Base-by-base conservation (phyloP, 2,888 invertebrate species). In the Phanerotoma sp. region DNA sequence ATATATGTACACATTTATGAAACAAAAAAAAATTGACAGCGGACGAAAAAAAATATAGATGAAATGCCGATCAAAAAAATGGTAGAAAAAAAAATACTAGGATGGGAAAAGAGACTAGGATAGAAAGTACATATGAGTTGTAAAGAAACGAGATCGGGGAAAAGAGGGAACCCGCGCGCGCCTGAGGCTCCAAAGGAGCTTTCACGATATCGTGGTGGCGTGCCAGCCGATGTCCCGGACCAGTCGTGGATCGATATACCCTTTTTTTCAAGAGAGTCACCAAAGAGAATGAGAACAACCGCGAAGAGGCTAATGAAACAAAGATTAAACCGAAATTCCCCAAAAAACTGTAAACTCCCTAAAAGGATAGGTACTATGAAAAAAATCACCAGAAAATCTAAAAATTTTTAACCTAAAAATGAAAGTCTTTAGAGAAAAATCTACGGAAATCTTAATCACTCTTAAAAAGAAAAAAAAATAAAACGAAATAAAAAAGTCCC, bases 211-310 rank as follows among this genome's bases (percentile, higher is more conserved):
- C 65, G 65, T 64, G 67, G 65, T 70, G 68, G 70, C 67, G 70
- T 68, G 64, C 65, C 66, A 63, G 66, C 69, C 69, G 62, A 68
- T 68, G 69, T 69, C 72, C 70, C 70, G 70, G 70, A 68, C 73
- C 68, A 62, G 62, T 55, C 57, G 62, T 56, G 67, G 72, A 73
- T 73, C 73, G 71, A 73, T 73, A 71, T 71, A 71, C 71, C 68
- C 70, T 71, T 73, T 70, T 62, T 73, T 71, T 70, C 63, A 62
- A 66, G 66, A 62, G 62, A 51, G 20, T 20, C 22, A 33, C 21
- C 13, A 13, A 15, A 46, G 13, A 33, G 32, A 35, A 21, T 10
- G 18, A 15, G 20, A 22, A 33, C 22, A 21, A n/a, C 20, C 32
- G 35, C 15, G n/a, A 7, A n/a, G 15, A 33, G 32, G 33, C 3